Base-by-base conservation (phyloP, 2,888 invertebrate genomes). In the Tortrix viridana region DNA sequence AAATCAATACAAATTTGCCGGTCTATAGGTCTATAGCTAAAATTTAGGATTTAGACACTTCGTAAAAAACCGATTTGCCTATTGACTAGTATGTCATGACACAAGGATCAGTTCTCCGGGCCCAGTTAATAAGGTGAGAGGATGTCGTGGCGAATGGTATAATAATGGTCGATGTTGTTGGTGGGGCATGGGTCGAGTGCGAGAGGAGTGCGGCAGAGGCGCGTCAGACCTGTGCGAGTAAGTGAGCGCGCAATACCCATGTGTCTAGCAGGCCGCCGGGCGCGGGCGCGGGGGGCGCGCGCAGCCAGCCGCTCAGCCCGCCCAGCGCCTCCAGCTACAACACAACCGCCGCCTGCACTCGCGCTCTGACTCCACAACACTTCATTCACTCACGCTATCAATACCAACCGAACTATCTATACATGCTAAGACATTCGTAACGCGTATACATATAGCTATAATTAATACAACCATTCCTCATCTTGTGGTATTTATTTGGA, bases 231-330 rank as follows among this genome's bases (percentile, higher is more conserved):
- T 92, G 91, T 87, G 91, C 89, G 88, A 91, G 89, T 88, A 90
- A 92, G 91, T 88, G 92, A 91, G 92, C 92, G 91, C 91, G 91
- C 90, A 92, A 92, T 92, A 92, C 92, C 92, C 92, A 92, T 81
- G 91, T 92, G 88, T 92, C 92, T 84, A 92, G 89, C 81, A 92
- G 89, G 75, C 84, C 89, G 80, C 82, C 67, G 65, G 63, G 48
- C 67, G 63, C 87, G 71, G 89, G 88, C 75, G 89, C 91, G 81
- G 90, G 89, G 89, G 90, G 87, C 89, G 92, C 89, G 81, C 91
- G 89, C 89, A 90, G 87, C 89, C 89, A 89, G 71, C 90, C 91
- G 84, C 90, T 84, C 82, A 89, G 85, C 71, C 91, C 91, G 74
- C 92, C 89, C 83, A 92, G 83, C 87, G 92, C 88, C 90, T 92